These are phyloP conservation scores for Perca schrenkii DNA, from an alignment of 2,113 vertebrate genomes.

Conservation along the genomic window DNA sequence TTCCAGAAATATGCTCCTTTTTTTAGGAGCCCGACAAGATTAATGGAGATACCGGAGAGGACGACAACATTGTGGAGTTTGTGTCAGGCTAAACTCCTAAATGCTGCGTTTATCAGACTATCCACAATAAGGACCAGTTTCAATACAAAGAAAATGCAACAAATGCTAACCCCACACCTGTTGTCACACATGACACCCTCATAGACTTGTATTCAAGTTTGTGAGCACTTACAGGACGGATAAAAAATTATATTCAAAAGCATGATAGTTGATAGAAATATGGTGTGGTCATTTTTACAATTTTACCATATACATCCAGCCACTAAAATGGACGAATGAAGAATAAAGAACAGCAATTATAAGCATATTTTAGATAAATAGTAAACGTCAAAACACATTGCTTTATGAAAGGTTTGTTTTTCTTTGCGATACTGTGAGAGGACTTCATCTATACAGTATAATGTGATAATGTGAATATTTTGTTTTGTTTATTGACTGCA, in stretches of 20 bases:
- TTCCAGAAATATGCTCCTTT: conserved; percentile 25
- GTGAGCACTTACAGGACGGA: not conserved
- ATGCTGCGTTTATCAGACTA: not conserved
- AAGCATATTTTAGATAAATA: not conserved
- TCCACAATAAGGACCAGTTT: not conserved
- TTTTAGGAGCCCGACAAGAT: conserved; percentile 29
- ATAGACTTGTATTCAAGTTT: not conserved
- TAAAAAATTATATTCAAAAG: not conserved
- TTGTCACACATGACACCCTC: not conserved
- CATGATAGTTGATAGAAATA: not conserved
- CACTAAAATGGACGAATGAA: not conserved
- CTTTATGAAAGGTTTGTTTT: too few species aligned
- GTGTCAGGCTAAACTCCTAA: not conserved
- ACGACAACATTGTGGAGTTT: conserved; percentile 21
- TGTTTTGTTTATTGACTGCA: too few species aligned
- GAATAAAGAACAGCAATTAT: not conserved
- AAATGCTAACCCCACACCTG: not conserved
- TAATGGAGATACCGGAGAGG: conserved; percentile 34
- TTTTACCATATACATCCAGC: not conserved
- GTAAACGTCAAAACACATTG: too few species aligned
- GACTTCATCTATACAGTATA: too few species aligned
- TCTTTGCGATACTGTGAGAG: too few species aligned
- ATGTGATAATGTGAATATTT: too few species aligned
- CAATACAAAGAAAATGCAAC: not conserved
- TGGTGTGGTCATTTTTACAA: not conserved